These are phyloP conservation scores for Hedychridium roseum DNA, from an alignment of 2,888 invertebrate species.

Conservation along the genomic window DNA sequence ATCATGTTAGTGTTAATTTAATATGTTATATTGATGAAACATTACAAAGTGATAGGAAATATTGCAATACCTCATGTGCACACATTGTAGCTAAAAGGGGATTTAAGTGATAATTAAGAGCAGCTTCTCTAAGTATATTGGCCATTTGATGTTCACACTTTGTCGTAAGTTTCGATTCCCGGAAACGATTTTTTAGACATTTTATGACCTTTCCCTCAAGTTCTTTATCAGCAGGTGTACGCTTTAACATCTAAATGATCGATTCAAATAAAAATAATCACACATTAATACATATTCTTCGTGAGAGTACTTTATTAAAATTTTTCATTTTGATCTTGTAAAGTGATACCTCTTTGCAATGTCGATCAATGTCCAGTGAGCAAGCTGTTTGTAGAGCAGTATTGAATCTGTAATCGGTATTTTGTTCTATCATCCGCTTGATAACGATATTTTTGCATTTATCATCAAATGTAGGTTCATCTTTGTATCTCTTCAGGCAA, in stretches of 20 bases:
- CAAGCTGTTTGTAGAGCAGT: constrained; percentile 84
- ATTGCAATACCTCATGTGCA: constrained; percentile 66
- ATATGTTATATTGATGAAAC: constrained; percentile 25
- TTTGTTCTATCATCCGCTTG: constrained; percentile 88
- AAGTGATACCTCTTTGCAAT: constrained; percentile 70
- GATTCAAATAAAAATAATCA: not conserved
- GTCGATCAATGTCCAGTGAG: constrained; percentile 80
- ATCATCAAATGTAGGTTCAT: constrained; percentile 80
- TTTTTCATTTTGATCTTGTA: no score
- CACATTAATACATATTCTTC: no score
- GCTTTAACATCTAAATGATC: constrained; percentile 39
- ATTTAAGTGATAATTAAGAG: constrained; percentile 89
- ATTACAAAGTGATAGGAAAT: not conserved
- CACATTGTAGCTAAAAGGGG: constrained; percentile 86
- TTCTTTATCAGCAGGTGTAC: constrained; percentile 69
- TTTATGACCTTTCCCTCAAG: constrained; percentile 84
- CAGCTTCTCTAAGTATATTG: constrained; percentile 84
- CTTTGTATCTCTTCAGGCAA: constrained; percentile 81
- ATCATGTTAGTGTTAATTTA: constrained; percentile 7
- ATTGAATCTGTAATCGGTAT: constrained; percentile 89
- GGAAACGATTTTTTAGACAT: constrained; percentile 84
- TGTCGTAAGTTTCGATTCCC: constrained; percentile 76
- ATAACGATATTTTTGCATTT: constrained; percentile 86
- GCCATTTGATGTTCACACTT: constrained; percentile 85
- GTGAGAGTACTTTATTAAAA: no score